Conservation (phyloP, 1,140 invertebrate species). For the Lucilia cuprina region DNA sequence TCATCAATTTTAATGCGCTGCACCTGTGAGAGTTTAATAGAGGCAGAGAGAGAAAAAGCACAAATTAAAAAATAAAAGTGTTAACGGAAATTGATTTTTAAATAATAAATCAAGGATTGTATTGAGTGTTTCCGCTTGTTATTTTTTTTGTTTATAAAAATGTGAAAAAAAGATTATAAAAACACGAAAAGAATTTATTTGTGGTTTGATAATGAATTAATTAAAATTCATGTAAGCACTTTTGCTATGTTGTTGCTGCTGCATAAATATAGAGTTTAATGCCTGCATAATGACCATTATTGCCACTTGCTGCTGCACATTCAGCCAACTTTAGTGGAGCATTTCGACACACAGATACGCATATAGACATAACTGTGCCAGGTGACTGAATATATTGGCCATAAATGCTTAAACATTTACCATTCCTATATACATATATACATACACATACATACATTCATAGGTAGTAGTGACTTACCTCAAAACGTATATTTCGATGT, state of each 20-base stretch:
- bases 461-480: constrained; percentile 72
- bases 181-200: constrained; percentile 15
- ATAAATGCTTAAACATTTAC: not conserved
- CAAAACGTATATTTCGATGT: constrained; percentile 95
- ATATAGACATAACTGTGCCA: not conserved
- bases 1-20: constrained; percentile 81
- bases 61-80: not conserved
- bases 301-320: not conserved
- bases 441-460: no score
- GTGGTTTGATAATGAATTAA: constrained; percentile 31
- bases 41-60: not conserved
- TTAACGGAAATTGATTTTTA: constrained; percentile 31
- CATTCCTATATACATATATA: not conserved
- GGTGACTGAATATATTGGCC: not conserved
- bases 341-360: not conserved
- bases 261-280: constrained; percentile 1
- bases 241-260: not conserved
- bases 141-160: not conserved
- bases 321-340: not conserved
- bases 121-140: not conserved
- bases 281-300: not conserved
- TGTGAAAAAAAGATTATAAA: not conserved
- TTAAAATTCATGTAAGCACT: constrained; percentile 34
- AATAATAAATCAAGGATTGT: constrained; percentile 25
- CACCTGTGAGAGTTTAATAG: constrained; percentile 44